A percentile compares a stretch with the other conserved stretches of the same genome.
Conservation (phyloP, 2,888 invertebrate species). For the Leucophora obtusa region DNA sequence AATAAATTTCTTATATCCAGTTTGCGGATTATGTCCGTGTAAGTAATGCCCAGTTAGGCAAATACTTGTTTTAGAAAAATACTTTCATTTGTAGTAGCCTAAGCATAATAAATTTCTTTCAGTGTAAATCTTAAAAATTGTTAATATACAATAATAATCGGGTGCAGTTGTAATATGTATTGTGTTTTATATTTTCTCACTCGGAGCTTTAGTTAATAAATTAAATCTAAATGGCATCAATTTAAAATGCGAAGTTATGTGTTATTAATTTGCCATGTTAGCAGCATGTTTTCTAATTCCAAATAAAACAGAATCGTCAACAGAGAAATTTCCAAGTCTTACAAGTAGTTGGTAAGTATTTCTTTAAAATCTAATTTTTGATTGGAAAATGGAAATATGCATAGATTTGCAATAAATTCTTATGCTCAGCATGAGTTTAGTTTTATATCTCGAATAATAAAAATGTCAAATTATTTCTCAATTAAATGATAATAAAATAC, state of each 20-base stretch:
- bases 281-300: slow-evolving; percentile 41
- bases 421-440: neutral
- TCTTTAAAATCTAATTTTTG: neutral
- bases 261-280: slow-evolving; percentile 52
- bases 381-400: neutral
- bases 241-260: slow-evolving; percentile 54
- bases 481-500: slow-evolving; percentile 23
- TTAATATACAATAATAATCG: slow-evolving; percentile 51
- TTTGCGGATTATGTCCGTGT: too few relatives aligned
- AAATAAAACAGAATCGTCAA: slow-evolving; percentile 33
- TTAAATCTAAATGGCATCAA: slow-evolving; percentile 63
- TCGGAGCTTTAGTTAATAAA: slow-evolving; percentile 53
- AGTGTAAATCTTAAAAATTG: slow-evolving; percentile 34
- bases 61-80: too few relatives aligned
- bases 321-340: slow-evolving; percentile 30
- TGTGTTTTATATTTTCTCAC: slow-evolving; percentile 27
- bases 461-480: slow-evolving; percentile 40
- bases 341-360: slow-evolving; percentile 12
- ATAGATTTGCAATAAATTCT: neutral
- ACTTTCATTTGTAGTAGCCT: too few relatives aligned
- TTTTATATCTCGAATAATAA: neutral
- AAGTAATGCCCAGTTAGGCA: too few relatives aligned
- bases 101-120: slow-evolving; percentile 11
- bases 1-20: too few relatives aligned
- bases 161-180: slow-evolving; percentile 48